These are phyloP conservation scores for Mus pahari DNA, from an alignment of 2,113 vertebrate genomes.

Conservation along the genomic window DNA sequence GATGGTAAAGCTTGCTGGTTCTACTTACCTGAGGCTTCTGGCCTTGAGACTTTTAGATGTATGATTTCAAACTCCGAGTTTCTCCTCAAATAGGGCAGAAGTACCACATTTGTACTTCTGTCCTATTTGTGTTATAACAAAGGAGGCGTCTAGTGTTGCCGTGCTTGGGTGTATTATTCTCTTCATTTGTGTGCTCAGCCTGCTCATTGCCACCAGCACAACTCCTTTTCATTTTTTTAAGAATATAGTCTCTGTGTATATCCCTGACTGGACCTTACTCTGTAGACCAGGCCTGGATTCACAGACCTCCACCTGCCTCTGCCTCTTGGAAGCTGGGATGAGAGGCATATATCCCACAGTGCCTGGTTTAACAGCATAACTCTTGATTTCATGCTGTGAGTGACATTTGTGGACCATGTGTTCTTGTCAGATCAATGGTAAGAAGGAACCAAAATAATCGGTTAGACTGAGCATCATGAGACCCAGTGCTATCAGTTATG, in stretches of 20 bases:
- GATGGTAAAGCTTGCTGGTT: background rate
- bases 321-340: background rate
- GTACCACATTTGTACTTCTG: background rate
- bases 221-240: background rate
- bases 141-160: background rate
- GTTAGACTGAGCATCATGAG: background rate
- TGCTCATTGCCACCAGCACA: background rate
- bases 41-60: background rate
- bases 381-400: background rate
- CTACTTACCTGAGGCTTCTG: background rate
- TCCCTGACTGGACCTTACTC: background rate
- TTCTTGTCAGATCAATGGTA: background rate
- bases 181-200: background rate
- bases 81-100: background rate
- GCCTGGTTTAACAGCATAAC: background rate
- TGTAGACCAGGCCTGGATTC: background rate
- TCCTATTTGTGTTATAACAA: background rate
- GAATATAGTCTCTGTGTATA: background rate
- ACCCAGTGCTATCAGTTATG: background rate
- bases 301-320: background rate
- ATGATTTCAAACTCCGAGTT: background rate
- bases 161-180: background rate
- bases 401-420: background rate
- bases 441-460: background rate
- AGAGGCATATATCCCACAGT: too few species aligned